Conservation (phyloP, 2,113 vertebrate genomes). For the Ivindomyrus marchei region DNA sequence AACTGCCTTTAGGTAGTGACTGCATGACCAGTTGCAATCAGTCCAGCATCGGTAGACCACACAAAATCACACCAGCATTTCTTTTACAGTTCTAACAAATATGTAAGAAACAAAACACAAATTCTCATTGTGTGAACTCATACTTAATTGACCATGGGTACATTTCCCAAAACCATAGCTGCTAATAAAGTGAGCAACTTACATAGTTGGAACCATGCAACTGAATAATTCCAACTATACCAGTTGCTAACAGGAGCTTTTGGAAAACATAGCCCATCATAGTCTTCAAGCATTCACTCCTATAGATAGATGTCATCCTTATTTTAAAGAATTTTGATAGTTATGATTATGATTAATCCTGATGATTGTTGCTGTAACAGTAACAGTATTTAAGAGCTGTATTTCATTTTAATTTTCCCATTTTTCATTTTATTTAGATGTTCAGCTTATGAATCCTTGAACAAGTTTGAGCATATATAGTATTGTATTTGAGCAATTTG, state of each 20-base stretch:
- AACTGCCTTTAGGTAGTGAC: background rate
- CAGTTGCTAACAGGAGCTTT: background rate
- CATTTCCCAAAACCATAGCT: background rate
- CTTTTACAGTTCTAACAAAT: background rate
- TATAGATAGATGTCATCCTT: background rate
- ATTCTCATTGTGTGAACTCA: background rate
- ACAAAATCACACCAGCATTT: background rate
- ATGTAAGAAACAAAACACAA: background rate
- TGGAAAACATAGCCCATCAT: background rate
- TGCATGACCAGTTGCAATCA: background rate
- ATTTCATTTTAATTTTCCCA: background rate
- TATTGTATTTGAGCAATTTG: constrained; percentile 15
- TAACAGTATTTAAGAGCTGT: background rate
- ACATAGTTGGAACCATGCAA: background rate
- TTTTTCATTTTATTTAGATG: background rate
- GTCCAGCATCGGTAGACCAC: background rate
- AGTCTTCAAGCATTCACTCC: background rate
- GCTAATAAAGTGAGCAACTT: background rate
- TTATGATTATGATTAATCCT: background rate
- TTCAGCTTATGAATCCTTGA: background rate
- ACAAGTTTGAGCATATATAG: background rate
- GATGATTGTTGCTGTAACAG: background rate
- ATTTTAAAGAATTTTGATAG: background rate
- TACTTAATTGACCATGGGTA: background rate
- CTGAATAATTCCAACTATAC: background rate